Percentiles rank a stretch among this genome's conserved stretches.
Conservation (phyloP, 2,797 vertebrate species). For the Pristis pectinata region DNA sequence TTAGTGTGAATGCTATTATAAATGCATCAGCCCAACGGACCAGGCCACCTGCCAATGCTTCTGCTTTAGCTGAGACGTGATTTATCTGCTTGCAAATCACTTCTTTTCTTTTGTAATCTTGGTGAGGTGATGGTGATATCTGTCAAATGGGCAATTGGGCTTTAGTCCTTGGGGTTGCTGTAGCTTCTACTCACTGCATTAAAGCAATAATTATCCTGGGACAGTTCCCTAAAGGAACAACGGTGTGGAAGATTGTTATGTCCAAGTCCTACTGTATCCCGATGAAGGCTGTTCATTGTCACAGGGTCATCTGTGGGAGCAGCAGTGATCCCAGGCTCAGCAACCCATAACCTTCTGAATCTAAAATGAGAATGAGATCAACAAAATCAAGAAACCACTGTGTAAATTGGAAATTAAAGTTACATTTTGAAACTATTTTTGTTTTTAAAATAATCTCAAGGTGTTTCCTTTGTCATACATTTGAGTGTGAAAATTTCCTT, state of each 20-base stretch:
- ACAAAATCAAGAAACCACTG: background rate
- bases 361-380: background rate
- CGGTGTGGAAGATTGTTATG: background rate
- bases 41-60: background rate
- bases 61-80: background rate
- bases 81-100: background rate
- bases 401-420: background rate
- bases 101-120: background rate
- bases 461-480: background rate
- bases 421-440: background rate
- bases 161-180: background rate
- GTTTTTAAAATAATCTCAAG: background rate
- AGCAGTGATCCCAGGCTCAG: background rate
- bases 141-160: background rate
- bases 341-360: background rate
- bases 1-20: background rate
- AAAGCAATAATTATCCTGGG: background rate
- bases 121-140: background rate
- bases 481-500: background rate
- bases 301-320: background rate
- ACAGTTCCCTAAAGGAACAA: background rate
- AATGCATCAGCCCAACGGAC: background rate
- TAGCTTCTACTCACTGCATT: background rate
- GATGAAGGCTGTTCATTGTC: background rate
- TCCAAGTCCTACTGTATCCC: background rate